Evolutionary conservation across 2,797 vertebrate genomes (phyloP).

Genomic region (Clarias platycephalus): DNA sequence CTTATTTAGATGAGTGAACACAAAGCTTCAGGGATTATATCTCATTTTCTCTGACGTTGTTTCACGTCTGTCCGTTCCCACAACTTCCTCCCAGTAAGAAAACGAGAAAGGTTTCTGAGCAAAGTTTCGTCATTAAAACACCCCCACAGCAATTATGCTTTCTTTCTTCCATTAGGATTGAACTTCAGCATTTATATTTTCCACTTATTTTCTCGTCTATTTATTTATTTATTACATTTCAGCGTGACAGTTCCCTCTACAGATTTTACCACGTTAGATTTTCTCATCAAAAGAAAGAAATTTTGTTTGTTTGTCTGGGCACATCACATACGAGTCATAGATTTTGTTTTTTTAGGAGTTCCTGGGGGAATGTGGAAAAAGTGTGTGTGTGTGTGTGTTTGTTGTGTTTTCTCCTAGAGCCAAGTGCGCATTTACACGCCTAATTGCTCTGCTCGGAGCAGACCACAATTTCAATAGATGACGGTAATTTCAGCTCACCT

Average conservation of each 20-base stretch:
- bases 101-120: slow-evolving; percentile 14
- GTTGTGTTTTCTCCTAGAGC: slow-evolving; percentile 17
- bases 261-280: slow-evolving; percentile 3
- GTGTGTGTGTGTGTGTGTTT: slow-evolving; percentile 27
- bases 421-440: slow-evolving; percentile 24
- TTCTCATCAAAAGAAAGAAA: slow-evolving; percentile 36
- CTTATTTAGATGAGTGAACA: slow-evolving; percentile 15
- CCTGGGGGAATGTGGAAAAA: slow-evolving; percentile 5
- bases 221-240: slow-evolving; percentile 14
- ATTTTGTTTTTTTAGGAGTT: slow-evolving; percentile 21
- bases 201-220: neutral
- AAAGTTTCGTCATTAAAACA: slow-evolving; percentile 15
- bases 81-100: slow-evolving; percentile 11
- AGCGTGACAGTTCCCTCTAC: neutral
- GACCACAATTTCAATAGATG: slow-evolving; percentile 39
- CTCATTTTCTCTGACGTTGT: slow-evolving; percentile 2
- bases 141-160: slow-evolving; percentile 33
- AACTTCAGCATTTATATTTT: neutral
- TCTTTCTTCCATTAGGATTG: neutral
- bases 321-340: slow-evolving; percentile 1
- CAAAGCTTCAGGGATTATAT: slow-evolving; percentile 10
- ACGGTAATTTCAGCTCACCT: slow-evolving; percentile 40
- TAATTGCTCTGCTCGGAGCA: slow-evolving; percentile 20
- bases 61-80: slow-evolving; percentile 9
- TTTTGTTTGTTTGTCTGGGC: slow-evolving; percentile 37